These are phyloP conservation scores for Chloropsis hardwickii DNA, from an alignment of 2,113 vertebrate genomes.

Conservation along the genomic window DNA sequence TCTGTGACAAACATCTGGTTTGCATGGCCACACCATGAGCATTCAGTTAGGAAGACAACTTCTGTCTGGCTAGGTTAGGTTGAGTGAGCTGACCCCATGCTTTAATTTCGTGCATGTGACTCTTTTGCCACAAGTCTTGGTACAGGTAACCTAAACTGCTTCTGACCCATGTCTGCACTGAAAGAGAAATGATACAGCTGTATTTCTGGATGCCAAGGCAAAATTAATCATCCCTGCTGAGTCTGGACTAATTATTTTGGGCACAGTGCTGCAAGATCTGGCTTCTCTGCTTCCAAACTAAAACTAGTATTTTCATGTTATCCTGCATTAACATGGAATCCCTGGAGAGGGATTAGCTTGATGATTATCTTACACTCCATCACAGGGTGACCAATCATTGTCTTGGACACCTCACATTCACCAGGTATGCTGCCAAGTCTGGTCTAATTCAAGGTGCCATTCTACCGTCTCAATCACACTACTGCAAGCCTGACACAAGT, in stretches of 20 bases:
- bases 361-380: background rate
- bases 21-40: background rate
- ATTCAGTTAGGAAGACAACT: background rate
- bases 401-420: background rate
- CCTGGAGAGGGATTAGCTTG: background rate
- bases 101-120: background rate
- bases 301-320: background rate
- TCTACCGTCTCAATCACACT: background rate
- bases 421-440: background rate
- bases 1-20: background rate
- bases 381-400: background rate
- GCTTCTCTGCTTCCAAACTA: background rate
- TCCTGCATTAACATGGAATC: background rate
- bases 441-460: background rate
- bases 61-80: background rate
- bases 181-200: background rate
- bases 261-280: background rate
- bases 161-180: background rate
- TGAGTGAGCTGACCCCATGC: background rate
- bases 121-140: background rate
- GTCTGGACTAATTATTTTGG: background rate
- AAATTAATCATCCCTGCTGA: background rate
- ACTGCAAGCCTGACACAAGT: background rate
- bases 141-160: background rate
- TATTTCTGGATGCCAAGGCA: background rate